Evolutionary conservation across 2,113 vertebrate genomes (phyloP).

Genomic region (Bothrops jararaca): DNA sequence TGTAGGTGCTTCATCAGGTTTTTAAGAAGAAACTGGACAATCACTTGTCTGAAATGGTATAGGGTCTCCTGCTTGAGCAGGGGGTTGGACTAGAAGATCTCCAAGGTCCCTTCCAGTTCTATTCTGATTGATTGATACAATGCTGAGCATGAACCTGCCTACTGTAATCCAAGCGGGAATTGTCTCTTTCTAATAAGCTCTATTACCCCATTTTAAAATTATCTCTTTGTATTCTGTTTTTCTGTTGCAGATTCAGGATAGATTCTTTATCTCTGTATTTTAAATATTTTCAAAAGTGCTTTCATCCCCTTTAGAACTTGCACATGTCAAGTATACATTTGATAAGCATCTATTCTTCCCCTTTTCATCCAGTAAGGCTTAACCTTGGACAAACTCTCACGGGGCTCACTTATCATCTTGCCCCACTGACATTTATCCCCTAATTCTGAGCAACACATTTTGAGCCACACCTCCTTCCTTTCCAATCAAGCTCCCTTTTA

Average conservation of each 20-base stretch:
- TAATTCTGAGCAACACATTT: constrained; percentile 2
- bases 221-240: not conserved
- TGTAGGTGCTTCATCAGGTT: no score
- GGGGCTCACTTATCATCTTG: not conserved
- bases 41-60: no score
- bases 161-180: not conserved
- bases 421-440: not conserved
- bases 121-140: not conserved
- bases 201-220: not conserved
- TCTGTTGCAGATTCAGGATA: not conserved
- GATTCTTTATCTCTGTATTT: not conserved
- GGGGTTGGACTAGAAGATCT: no score
- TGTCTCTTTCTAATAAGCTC: not conserved
- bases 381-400: not conserved
- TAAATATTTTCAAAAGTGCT: not conserved
- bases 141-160: not conserved
- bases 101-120: no score
- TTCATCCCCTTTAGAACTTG: not conserved
- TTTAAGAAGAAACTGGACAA: no score
- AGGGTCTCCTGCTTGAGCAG: no score
- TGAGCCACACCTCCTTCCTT: not conserved
- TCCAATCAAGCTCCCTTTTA: not conserved
- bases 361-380: not conserved
- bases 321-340: not conserved
- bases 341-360: not conserved